Evolutionary conservation across 2,888 invertebrate genomes (phyloP), one percentile per base, ranked within the genome.

Genomic region (Volucella bombylans): DNA sequence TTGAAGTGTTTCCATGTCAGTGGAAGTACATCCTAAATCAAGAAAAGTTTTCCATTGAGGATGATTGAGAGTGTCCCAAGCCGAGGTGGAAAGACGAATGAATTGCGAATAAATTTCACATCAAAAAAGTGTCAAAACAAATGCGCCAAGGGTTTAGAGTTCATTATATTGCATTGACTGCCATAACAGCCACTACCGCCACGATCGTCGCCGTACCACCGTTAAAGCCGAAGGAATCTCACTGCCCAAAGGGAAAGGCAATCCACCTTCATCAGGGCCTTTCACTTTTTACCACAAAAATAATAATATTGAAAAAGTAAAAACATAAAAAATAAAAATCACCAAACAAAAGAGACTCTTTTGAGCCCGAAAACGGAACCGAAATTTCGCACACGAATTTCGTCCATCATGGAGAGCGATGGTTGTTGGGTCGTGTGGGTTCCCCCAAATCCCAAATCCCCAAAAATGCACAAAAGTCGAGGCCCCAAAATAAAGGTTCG

Each of bases 371-470:
- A 79, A 83, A 69, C 49, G 55, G 54, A 82, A 54, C 64, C 50
- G 49, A 49, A 57, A 67, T 61, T 76, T 71, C 77, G 64, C 62
- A 81, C 82, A 82, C 78, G 78, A 82, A 82, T 64, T 82, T 78
- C 52, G 82, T 68, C 73, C 82, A 73, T 73, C 50, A 78, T 65
- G 52, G 38, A 43, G 41, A 12, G 38, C 15, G 14, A 43, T 55
- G 54, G 50, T 45, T 38, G 50, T 45, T 38, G 45, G 54, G 65
- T 83, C 74, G 74, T 83, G 83, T 83, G 72, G 80, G 80, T 74
- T 83, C 74, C 74, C 55, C 43, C 31, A 71, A 80, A 82, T 31
- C 31, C 6, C 31, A 76, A 80, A 82, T 71, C 50, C 52, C 71
- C 65, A 59, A 79, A 83, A 79, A 83, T 65, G 31, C 47, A 73